Evolutionary conservation across 2,797 vertebrate genomes (phyloP), one percentile per base, ranked within the genome.

Genomic region (Aldrovandia affinis): DNA sequence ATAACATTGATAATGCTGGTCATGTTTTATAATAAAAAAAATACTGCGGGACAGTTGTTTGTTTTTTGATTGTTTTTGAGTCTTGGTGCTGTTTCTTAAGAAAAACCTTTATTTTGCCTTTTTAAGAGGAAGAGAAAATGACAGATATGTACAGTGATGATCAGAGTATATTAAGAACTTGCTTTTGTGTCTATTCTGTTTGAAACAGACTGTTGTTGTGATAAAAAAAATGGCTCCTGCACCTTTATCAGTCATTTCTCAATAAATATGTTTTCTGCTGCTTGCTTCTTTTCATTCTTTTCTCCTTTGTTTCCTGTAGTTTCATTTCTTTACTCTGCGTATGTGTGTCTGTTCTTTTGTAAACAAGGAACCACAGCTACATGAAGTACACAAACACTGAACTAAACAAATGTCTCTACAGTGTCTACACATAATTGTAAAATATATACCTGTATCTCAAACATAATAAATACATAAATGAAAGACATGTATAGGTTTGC

Each of bases 41-140:
- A 87, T 89, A 93, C 97, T 97, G 96, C 97, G 89, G 96, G 95
- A 91, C 96, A 96, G 97, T 95, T 91, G 81, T 83, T 83, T 81
- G 82, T 86, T 85, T 86, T 85, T 86, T 87, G 84, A 75, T 81
- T 83, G 28, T 89, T 85, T 79, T 44, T 61, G 57, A 70, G 44
- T 80, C 73, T 78, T 82, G 86, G 78, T 85, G 87, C 84, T 80
- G 86, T 90, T 89, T 84, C 80, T 93, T 88, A 83, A 86, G 85
- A 86, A 91, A 83, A 83, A 65, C 15, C 55, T 47, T 80, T 88
- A 88, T 87, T 83, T 83, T 70, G 81, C 52, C 85, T 89, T 90
- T 59, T 84, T 30, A 55, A 84, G 82, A 85, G 63, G 82, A 78
- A 50, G 85, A 88, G 87, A 85, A 87, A 87, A 85, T 83, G 84